A percentile compares a stretch with the other conserved stretches of the same genome.
phyloP scores from a whole-genome alignment of 2,113 vertebrate genomes.

The Oophaga pumilio region DNA sequence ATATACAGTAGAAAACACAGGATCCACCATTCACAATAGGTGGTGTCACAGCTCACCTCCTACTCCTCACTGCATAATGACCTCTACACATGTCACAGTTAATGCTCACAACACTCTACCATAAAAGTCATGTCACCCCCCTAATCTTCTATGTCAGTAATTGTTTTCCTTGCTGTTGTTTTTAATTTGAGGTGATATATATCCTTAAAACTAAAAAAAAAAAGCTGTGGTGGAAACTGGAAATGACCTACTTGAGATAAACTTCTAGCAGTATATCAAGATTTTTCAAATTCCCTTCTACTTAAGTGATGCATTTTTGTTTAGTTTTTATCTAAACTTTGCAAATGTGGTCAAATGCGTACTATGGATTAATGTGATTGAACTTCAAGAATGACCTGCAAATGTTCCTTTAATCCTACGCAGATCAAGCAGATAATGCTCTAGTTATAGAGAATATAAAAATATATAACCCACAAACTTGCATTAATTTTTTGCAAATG shows the following conservation, averaged over 20 bases:
- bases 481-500: constrained; percentile 19
- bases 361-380: constrained; percentile 20
- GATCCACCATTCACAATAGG: too few relatives aligned
- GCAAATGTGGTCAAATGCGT: neutral
- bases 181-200: too few relatives aligned
- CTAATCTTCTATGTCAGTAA: too few relatives aligned
- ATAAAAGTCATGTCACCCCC: too few relatives aligned
- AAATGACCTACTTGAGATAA: neutral
- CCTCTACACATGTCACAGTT: too few relatives aligned
- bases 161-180: too few relatives aligned
- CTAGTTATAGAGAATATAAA: constrained; percentile 32
- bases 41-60: too few relatives aligned
- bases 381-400: constrained; percentile 37
- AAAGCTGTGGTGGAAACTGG: too few relatives aligned
- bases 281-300: neutral
- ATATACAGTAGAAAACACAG: too few relatives aligned
- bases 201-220: too few relatives aligned
- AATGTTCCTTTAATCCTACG: constrained; percentile 32
- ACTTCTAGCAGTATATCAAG: neutral
- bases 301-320: neutral
- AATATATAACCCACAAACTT: constrained; percentile 25
- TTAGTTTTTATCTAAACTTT: constrained; percentile 23
- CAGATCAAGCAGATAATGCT: constrained; percentile 30
- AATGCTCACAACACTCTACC: too few relatives aligned
- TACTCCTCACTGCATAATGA: too few relatives aligned